phyloP scores from a whole-genome alignment of 2,797 vertebrate species.

The Meda fulgida region DNA sequence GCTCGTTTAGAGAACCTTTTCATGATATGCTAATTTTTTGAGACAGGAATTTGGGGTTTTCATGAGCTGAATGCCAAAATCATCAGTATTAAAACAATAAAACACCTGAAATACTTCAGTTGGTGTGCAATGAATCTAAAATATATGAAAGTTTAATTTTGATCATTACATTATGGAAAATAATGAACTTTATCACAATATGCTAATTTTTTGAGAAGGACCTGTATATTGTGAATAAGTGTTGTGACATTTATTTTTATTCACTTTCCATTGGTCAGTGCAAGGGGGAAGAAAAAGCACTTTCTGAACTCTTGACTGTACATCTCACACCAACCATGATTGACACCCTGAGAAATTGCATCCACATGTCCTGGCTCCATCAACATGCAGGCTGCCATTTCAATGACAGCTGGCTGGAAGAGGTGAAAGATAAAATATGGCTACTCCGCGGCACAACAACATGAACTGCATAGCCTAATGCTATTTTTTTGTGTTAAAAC shows the following conservation, averaged over 20 bases:
- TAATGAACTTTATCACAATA: no score
- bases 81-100: no score
- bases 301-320: slow-evolving; percentile 8
- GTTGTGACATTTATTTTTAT: background rate
- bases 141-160: no score
- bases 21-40: no score
- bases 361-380: slow-evolving; percentile 14
- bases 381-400: slow-evolving; percentile 25
- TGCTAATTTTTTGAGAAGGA: no score
- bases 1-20: no score
- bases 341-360: slow-evolving; percentile 14
- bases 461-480: background rate
- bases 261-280: background rate
- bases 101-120: no score
- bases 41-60: no score
- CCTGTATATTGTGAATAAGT: no score
- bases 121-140: no score
- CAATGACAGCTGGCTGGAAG: slow-evolving; percentile 22
- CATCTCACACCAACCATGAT: background rate
- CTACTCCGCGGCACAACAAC: background rate
- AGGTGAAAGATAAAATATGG: slow-evolving; percentile 20
- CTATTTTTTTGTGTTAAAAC: background rate
- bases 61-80: no score
- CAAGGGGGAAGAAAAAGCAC: background rate
- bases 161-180: no score